Percentiles rank a stretch among this genome's conserved stretches.
phyloP scores from a whole-genome alignment of 2,113 vertebrate species.

The Potamarius usumacintae region DNA sequence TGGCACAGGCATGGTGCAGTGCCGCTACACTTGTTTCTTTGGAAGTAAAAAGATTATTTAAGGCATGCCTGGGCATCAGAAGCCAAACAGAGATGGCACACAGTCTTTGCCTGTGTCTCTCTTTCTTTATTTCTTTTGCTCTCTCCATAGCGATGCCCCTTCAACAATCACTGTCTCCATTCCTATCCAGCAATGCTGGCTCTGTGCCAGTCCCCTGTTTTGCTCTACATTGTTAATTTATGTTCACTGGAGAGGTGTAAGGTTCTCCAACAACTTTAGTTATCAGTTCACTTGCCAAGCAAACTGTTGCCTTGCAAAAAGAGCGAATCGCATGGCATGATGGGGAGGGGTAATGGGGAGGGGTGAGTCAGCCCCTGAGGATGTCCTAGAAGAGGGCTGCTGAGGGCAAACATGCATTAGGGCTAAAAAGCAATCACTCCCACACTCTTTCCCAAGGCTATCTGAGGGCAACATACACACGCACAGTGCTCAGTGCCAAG shows the following conservation, averaged over 20 bases:
- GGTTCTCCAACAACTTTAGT: constrained; percentile 84
- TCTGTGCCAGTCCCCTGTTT: constrained; percentile 80
- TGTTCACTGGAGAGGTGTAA: constrained; percentile 90
- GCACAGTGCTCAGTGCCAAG: constrained; percentile 40
- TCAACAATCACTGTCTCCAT: constrained; percentile 82
- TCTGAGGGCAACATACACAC: constrained; percentile 48
- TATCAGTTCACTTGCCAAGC: constrained; percentile 82
- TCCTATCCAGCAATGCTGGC: constrained; percentile 77
- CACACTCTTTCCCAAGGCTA: constrained; percentile 73
- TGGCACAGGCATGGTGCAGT: constrained; percentile 63
- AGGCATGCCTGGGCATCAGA: constrained; percentile 73
- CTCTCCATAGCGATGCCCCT: constrained; percentile 67
- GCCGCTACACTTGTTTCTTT: constrained; percentile 71
- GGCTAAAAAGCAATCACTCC: constrained; percentile 80
- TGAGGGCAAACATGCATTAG: constrained; percentile 75
- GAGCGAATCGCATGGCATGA: constrained; percentile 64
- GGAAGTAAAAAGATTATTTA: constrained; percentile 84
- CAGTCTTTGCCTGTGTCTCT: constrained; percentile 34
- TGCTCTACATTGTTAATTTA: constrained; percentile 91
- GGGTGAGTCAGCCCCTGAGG: constrained; percentile 71
- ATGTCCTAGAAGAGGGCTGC: constrained; percentile 70
- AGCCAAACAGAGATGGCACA: constrained; percentile 74
- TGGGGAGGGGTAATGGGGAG: constrained; percentile 50
- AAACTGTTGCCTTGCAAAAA: constrained; percentile 74
- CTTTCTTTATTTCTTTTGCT: constrained; percentile 32